Base-by-base conservation (phyloP, 1,140 invertebrate genomes). In the Diabrotica virgifera region DNA sequence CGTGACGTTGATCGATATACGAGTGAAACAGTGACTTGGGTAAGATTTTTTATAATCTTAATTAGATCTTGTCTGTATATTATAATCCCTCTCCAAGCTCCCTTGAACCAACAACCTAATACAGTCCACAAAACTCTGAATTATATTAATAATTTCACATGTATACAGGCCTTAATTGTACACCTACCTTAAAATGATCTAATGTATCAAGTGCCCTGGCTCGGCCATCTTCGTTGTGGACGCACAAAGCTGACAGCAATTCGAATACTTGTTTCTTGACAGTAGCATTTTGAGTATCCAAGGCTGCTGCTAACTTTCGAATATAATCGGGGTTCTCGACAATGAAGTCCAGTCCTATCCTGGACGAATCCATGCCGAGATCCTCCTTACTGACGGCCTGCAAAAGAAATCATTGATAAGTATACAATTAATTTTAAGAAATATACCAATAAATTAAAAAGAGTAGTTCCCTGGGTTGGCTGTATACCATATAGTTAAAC, bases 251-350 rank as follows among this genome's bases (percentile, higher is more conserved):
- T 50, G 92, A 94, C 59, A 96, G 85, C 60, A 96, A 83, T 82
- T 96, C 93, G 77, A 95, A 93, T 69, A 93, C 90, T 85, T 95
- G 93, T 82, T 95, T 95, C 83, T 95, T 95, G 67, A 95, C 93
- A 36, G 90, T 88, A 53, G 86, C 84, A 76, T 92, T 94, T 66
- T 86, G 89, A 52, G 92, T 93, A 78, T 93, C 91, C 75, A 96
- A 82, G 69, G 93, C 93, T 82, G 88, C 89, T 50, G 94, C 94
- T 74, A 97, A 87, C 82, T 96, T 95, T 59, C 87, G 85, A 69
- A 93, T 93, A 81, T 97, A 97, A 79, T 95, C 93, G 67, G 89
- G 89, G 82, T 95, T 94, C 79, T 95, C 93, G 61, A 96, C 91
- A 77, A 96, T 95, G 79, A 94, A 95, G 83, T 96, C 93, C 78